Evolutionary conservation across 2,888 invertebrate genomes (phyloP).

Genomic region (Drosophila basisetae): DNA sequence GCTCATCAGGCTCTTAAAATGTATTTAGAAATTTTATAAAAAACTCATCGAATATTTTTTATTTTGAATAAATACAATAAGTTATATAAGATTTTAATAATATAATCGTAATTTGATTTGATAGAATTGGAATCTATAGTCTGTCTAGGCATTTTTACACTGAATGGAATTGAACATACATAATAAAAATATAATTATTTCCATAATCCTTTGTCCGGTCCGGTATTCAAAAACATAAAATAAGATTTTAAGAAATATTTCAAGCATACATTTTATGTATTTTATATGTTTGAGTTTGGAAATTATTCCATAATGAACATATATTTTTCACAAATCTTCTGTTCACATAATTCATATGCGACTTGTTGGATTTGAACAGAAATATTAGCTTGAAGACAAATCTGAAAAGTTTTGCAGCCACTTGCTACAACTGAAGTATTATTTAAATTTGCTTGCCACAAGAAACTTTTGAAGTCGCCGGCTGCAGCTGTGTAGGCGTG

Average conservation of each 20-base stretch:
- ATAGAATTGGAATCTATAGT: background rate
- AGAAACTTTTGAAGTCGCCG: slow-evolving; percentile 48
- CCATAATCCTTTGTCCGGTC: background rate
- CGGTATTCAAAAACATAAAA: no score
- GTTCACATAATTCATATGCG: slow-evolving; percentile 10
- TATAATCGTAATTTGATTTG: background rate
- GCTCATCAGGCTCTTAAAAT: slow-evolving; percentile 10
- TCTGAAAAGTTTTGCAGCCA: slow-evolving; percentile 69
- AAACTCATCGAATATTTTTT: background rate
- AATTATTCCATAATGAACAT: slow-evolving; percentile 1
- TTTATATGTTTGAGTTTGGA: background rate
- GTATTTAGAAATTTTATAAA: slow-evolving; percentile 15
- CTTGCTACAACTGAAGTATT: slow-evolving; percentile 51
- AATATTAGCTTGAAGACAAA: slow-evolving; percentile 71
- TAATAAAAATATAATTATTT: background rate
- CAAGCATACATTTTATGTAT: background rate
- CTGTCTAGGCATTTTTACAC: background rate
- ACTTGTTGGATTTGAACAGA: slow-evolving; percentile 36
- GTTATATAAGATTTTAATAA: background rate
- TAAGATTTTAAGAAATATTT: background rate
- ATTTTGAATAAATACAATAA: background rate
- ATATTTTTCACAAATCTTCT: slow-evolving; percentile 3
- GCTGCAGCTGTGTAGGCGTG: slow-evolving; percentile 12
- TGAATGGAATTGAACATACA: background rate
- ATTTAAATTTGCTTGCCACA: slow-evolving; percentile 46